A percentile compares a stretch with the other conserved stretches of the same genome.
Evolutionary conservation across 2,113 vertebrate genomes (phyloP).

Genomic region (Planiliza haematocheilus): DNA sequence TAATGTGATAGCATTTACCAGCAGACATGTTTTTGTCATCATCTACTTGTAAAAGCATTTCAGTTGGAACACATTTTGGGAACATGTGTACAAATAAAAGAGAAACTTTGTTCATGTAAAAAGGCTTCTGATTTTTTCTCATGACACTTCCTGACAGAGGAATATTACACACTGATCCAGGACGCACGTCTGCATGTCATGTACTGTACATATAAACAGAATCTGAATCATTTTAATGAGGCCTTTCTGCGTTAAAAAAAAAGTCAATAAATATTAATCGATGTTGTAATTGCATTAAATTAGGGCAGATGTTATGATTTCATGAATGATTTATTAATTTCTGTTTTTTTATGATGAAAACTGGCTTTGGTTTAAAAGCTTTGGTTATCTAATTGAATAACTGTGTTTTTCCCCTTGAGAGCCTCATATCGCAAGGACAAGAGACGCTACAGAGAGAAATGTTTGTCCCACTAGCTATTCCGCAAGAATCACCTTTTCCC

Average conservation of each 20-base stretch:
- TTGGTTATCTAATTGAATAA: constrained; percentile 31
- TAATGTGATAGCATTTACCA: constrained; percentile 11
- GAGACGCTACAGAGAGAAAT: constrained; percentile 26
- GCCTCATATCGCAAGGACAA: constrained; percentile 20
- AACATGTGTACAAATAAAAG: not conserved
- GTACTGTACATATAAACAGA: constrained; percentile 1
- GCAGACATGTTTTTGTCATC: constrained; percentile 18
- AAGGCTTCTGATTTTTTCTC: not conserved
- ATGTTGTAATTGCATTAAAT: constrained; percentile 28
- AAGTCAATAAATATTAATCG: constrained; percentile 9
- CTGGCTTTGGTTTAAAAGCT: constrained; percentile 9
- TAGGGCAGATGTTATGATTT: constrained; percentile 27
- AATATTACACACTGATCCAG: not conserved
- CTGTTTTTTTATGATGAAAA: constrained; percentile 10
- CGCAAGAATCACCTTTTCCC: constrained; percentile 41
- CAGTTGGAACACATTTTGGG: not conserved
- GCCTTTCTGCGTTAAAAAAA: not conserved
- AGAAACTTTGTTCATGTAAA: not conserved
- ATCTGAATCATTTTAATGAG: constrained; percentile 2
- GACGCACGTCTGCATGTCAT: not conserved
- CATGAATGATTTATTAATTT: constrained; percentile 24
- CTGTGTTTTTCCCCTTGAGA: constrained; percentile 5
- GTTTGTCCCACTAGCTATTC: constrained; percentile 31
- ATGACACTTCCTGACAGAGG: not conserved
- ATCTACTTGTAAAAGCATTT: not conserved